Base-by-base conservation (phyloP, 2,113 vertebrate species). In the Glaucomys volans region DNA sequence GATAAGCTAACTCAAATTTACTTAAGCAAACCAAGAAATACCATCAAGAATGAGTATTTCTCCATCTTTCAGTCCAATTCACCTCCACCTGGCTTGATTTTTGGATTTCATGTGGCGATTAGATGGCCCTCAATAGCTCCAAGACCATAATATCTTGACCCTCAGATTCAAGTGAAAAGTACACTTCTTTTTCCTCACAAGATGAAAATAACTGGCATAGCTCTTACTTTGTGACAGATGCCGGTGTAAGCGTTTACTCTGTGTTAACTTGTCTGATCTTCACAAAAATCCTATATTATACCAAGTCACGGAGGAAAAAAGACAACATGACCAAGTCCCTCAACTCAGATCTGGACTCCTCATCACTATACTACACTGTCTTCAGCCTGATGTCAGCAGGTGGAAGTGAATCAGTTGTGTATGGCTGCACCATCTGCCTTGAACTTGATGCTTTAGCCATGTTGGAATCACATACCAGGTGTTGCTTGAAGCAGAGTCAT, bases 21-120 rank as follows among this genome's bases (percentile, higher is more conserved):
- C 76, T 88, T 84, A 77, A 30, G 47, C 11, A 59, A 85, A 95
- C 83, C 67, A 87, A 90, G 62, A 93, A 16, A 20, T 72, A 44
- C 59, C 47, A 42, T 35, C n/a, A n/a, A 75, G 9, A 96, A 35
- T 80, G 37, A 20, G n/a, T 14, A 30, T 54, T 52, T 97, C 76
- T 71, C 40, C 84, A 77, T 75, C 52, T 40, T 42, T 47, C n/a
- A 77, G n/a, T n/a, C 64, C 10, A 5, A 8, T 47, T 87, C 50
- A 83, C 32, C 8, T 91, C 44, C 72, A 8, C 5, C 12, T 37
- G 4, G 40, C 72, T 95, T 92, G 87, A 84, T 77, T 42, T n/a
- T 72, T 26, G 32, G 11, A 20, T 67, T 90, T 35, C 83, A 62
- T 4, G 18, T 64, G 37, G 57, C 44, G 22, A 79, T 40, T 87